Base-by-base conservation (phyloP, 2,888 invertebrate species). In the Chloroclysta siterata region DNA sequence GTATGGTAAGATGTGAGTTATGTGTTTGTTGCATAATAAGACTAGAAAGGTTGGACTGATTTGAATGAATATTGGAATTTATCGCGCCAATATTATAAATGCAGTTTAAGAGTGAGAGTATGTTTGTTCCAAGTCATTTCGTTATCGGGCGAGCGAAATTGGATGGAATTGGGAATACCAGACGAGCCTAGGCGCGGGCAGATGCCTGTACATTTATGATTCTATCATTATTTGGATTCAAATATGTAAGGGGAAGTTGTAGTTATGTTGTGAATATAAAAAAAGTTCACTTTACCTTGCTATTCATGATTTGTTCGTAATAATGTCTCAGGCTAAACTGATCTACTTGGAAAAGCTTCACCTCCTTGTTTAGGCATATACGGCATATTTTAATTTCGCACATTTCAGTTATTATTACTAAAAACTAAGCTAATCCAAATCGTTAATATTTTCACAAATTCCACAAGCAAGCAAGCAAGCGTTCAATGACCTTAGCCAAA, bases 301-400 rank as follows among this genome's bases (percentile, higher is more conserved):
- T 66, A 44, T 77, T 76, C 72, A 79, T 80, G 70, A 85, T 74
- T 75, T 85, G 76, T 69, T 85, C 85, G 65, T 85, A 85, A 65
- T 76, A 82, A 60, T 72, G 71, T 69, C 79, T 82, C 36, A 85
- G 71, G 68, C 78, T 73, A 72, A 73, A 82, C 57, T 70, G 73
- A 60, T 81, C 74, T 62, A 79, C 75, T 51, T 79, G 73, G 60
- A 78, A 85, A 63, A 84, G 69, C 75, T 83, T 85, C 10, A 75
- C 77, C 53, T 82, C 81, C 15, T 78, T 80, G 29, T 72, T 73
- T 15, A 87, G 71, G 63, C 86, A 87, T 66, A 85, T 82, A 51
- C 85, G 78, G 62, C 86, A 87, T 65, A 82, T 72, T 73, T 80
- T 77, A 14, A 81, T 61, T 22, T 78, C 73, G 50, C 77, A 69